Conservation (phyloP, 2,113 vertebrate species). For the cattle (Bos taurus) region ARS-UCD2.0 NC_037329.1:107418501-107419000, state of each 20-base stretch:
- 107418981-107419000: constrained; percentile 72
- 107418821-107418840: constrained; percentile 95
- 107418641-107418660: not conserved
- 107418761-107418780: not conserved
- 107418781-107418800: constrained; percentile 93
- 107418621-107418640: not conserved
- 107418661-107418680: not conserved
- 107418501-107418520: not conserved
- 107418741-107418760: not conserved
- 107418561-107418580: not conserved
- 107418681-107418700: not conserved
- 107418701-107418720: not conserved
- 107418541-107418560: not conserved
- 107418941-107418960: constrained; percentile 84
- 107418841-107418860: constrained; percentile 95
- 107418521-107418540: not conserved
- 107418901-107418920: constrained; percentile 83
- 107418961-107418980: constrained; percentile 73
- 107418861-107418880: constrained; percentile 94
- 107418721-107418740: not conserved
- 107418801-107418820: constrained; percentile 99
- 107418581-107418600: not conserved
- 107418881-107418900: constrained; percentile 92
- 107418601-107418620: not conserved
- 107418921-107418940: constrained; percentile 55